Conservation (phyloP, 2,113 vertebrate species). For the Malurus alboscapulatus region DNA sequence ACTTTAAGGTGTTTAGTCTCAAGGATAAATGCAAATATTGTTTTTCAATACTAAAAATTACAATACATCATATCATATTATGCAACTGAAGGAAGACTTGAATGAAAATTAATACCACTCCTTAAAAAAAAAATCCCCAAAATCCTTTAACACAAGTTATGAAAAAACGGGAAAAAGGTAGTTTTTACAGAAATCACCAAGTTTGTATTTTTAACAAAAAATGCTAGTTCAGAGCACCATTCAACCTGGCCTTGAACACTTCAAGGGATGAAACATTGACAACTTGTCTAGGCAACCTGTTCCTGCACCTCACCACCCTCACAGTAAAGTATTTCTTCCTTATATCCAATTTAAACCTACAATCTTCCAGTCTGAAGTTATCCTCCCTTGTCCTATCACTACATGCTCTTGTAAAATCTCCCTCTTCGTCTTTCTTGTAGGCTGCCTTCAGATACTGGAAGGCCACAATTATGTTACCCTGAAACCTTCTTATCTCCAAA, state of each 20-base stretch:
- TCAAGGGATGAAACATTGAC: background rate
- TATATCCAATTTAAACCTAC: background rate
- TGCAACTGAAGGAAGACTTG: background rate
- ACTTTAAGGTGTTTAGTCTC: background rate
- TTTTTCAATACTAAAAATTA: background rate
- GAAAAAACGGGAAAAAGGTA: rapidly evolving
- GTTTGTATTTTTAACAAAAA: background rate
- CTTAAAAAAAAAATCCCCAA: background rate
- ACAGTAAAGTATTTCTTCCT: background rate
- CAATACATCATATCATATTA: background rate
- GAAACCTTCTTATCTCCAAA: no score
- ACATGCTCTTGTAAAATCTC: no score
- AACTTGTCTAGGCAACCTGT: background rate
- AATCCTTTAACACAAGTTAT: rapidly evolving
- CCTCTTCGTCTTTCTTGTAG: no score
- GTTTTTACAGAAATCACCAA: background rate
- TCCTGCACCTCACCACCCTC: background rate
- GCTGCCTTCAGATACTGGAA: no score
- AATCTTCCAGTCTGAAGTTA: no score
- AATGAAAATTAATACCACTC: background rate
- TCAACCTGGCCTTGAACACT: background rate
- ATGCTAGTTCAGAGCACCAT: background rate
- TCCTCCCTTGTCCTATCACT: no score
- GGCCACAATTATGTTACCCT: no score
- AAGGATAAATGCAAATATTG: background rate